Percentiles rank a stretch among this genome's conserved stretches.
phyloP scores from a whole-genome alignment of 1,140 invertebrate species.

The Macrobrachium rosenbergii region DNA sequence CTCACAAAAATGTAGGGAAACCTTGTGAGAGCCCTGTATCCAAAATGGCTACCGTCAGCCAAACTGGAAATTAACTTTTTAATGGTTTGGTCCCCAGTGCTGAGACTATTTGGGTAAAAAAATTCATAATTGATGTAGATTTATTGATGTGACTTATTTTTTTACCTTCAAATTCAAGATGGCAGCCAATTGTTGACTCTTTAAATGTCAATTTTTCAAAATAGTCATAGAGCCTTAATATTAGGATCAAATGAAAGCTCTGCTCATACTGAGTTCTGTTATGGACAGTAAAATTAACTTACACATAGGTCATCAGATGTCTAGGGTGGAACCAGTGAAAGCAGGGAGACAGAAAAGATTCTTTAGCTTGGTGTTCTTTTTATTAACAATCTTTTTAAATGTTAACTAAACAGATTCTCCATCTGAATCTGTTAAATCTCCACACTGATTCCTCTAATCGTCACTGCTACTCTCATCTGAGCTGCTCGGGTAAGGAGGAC shows the following conservation, averaged over 20 bases:
- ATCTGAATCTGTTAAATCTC: slow-evolving; percentile 22
- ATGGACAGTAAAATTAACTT: background rate
- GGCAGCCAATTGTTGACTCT: no score
- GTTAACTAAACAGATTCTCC: background rate
- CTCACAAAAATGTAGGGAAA: no score
- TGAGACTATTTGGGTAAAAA: no score
- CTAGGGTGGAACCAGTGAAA: background rate
- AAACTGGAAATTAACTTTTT: no score
- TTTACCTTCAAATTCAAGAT: no score
- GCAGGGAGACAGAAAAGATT: background rate
- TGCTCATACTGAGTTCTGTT: background rate
- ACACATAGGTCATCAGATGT: background rate
- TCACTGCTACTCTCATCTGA: slow-evolving; percentile 2
- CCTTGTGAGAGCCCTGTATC: no score
- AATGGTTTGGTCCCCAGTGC: no score
- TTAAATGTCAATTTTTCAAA: no score
- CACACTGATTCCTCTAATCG: background rate
- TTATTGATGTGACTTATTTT: no score
- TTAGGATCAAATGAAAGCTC: slow-evolving; percentile 1
- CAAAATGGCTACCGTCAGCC: no score
- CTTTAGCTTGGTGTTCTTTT: background rate
- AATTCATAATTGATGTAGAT: no score
- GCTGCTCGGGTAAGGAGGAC: background rate
- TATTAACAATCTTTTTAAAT: background rate
- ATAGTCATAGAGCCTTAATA: background rate